phyloP scores from a whole-genome alignment of 2,888 invertebrate genomes.

The Pseudococcus jackbeardsleyi region DNA sequence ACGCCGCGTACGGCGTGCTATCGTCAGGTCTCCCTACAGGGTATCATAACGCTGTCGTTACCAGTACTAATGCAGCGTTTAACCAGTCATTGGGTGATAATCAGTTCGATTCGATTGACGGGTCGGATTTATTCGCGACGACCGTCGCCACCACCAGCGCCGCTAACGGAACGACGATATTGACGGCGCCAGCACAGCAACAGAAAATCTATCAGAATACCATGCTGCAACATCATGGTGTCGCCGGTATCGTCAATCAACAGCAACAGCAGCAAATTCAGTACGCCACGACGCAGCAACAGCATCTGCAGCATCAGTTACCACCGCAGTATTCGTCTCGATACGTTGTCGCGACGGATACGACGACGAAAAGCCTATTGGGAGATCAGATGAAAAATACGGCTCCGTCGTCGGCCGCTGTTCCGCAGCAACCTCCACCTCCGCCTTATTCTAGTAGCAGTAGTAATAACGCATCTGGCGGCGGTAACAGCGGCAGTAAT shows the following conservation, averaged over 20 bases:
- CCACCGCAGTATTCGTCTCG: constrained; percentile 60
- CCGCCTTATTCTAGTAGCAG: not conserved
- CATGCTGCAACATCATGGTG: not conserved
- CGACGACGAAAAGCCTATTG: not conserved
- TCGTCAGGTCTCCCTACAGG: constrained; percentile 6
- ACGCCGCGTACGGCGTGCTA: not conserved
- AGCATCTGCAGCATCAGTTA: constrained; percentile 65
- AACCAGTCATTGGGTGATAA: not conserved
- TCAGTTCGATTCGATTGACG: constrained; percentile 18
- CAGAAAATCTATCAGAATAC: constrained; percentile 15
- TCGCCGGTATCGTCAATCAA: not conserved
- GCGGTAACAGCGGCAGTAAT: not conserved
- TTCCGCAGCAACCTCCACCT: not conserved
- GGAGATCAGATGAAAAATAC: not conserved
- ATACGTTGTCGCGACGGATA: constrained; percentile 46
- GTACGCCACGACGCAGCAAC: not conserved
- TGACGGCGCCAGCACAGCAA: not conserved
- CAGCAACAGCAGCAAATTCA: not conserved
- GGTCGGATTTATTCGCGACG: constrained; percentile 9
- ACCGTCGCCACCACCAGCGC: not conserved
- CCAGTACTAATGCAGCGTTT: constrained; percentile 56
- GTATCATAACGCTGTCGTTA: constrained; percentile 61
- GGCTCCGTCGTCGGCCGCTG: not conserved
- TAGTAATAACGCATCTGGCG: not conserved
- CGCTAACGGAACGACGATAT: not conserved